Percentiles rank a stretch among this genome's conserved stretches.
Conservation (phyloP, 2,888 invertebrate genomes). For the Cheilosia soror region DNA sequence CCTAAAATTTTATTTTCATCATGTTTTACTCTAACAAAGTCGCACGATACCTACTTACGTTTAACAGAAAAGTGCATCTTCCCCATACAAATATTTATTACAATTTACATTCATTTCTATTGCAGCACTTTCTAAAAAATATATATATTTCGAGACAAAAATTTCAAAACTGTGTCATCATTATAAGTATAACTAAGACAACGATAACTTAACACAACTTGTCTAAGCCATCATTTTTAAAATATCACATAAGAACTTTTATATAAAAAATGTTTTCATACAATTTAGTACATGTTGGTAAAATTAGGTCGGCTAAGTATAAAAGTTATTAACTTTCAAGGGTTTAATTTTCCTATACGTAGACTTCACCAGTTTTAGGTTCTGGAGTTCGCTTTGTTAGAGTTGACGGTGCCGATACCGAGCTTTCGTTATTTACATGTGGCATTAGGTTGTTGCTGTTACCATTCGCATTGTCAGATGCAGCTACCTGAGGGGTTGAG, state of each 20-base stretch:
- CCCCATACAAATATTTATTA: conserved; percentile 25
- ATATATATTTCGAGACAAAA: conserved; percentile 52
- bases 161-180: conserved; percentile 30
- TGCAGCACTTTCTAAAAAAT: conserved; percentile 26
- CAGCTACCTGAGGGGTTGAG: conserved; percentile 39
- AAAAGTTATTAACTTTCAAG: background rate
- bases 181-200: conserved; percentile 28
- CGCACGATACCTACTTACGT: background rate
- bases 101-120: conserved; percentile 49
- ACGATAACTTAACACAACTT: conserved; percentile 39
- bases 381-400: conserved; percentile 82
- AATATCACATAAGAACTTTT: conserved; percentile 67
- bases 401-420: conserved; percentile 82
- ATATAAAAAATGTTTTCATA: conserved; percentile 33
- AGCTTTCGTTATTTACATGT: conserved; percentile 59
- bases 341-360: conserved; percentile 78
- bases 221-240: conserved; percentile 51
- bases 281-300: conserved; percentile 9
- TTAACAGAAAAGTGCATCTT: conserved; percentile 13
- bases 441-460: conserved; percentile 47
- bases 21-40: conserved; percentile 15
- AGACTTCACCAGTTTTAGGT: conserved; percentile 82
- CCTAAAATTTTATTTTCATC: conserved; percentile 9
- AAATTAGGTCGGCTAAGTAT: conserved; percentile 28
- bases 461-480: conserved; percentile 9